Evolutionary conservation across 2,888 invertebrate genomes (phyloP).

Genomic region (Stenurella melanura): DNA sequence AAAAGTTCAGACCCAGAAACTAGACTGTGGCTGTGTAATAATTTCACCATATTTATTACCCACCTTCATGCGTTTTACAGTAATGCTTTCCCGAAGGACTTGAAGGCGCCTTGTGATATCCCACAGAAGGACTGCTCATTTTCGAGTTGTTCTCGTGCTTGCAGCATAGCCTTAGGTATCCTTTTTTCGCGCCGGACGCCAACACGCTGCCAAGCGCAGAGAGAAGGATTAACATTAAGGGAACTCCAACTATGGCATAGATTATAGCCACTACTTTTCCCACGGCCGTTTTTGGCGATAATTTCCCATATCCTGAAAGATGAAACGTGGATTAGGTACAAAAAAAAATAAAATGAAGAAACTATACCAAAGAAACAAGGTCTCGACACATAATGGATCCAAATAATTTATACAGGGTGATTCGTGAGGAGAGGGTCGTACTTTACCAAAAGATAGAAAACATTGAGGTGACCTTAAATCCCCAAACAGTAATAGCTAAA

Average conservation of each 20-base stretch:
- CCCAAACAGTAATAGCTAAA: no score
- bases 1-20: no score
- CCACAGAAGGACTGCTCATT: constrained; percentile 63
- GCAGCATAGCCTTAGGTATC: constrained; percentile 76
- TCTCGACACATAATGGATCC: no score
- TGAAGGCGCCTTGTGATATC: constrained; percentile 76
- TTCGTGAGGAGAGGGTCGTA: no score
- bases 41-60: constrained; percentile 1
- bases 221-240: constrained; percentile 89
- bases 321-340: constrained; percentile 10
- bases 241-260: constrained; percentile 91
- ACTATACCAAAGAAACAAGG: no score
- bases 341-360: no score
- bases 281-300: constrained; percentile 87
- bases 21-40: no score
- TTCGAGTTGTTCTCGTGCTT: constrained; percentile 59
- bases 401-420: no score
- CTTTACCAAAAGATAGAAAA: no score
- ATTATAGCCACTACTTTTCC: constrained; percentile 90
- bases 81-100: constrained; percentile 74
- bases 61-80: constrained; percentile 66
- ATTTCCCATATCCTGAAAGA: constrained; percentile 86
- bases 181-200: constrained; percentile 84
- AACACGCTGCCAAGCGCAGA: constrained; percentile 89
- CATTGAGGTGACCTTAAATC: no score